Conservation (phyloP, 2,888 invertebrate genomes). For the Drepana falcataria region DNA sequence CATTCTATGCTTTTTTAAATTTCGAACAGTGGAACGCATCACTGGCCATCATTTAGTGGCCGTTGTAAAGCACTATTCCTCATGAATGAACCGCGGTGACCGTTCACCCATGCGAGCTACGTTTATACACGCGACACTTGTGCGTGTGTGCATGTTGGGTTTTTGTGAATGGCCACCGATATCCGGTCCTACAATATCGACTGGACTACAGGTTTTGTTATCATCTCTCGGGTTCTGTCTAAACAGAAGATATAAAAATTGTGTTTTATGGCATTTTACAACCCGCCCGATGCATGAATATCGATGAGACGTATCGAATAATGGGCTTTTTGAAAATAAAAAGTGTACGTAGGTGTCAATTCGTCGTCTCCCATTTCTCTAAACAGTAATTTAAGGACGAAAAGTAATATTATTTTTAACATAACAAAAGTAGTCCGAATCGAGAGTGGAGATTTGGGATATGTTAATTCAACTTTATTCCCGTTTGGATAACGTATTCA, state of each 20-base stretch:
- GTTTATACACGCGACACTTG: slow-evolving; percentile 30
- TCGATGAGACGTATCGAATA: slow-evolving; percentile 63
- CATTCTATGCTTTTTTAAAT: slow-evolving; percentile 9
- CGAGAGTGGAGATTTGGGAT: slow-evolving; percentile 51
- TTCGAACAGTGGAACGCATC: slow-evolving; percentile 32
- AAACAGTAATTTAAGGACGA: slow-evolving; percentile 56
- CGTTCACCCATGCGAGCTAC: slow-evolving; percentile 40
- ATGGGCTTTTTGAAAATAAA: slow-evolving; percentile 50
- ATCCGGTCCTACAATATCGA: slow-evolving; percentile 71
- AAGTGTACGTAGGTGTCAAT: slow-evolving; percentile 66
- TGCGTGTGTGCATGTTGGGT: slow-evolving; percentile 49
- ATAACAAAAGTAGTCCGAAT: slow-evolving; percentile 50
- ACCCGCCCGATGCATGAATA: slow-evolving; percentile 59
- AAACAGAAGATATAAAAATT: slow-evolving; percentile 75
- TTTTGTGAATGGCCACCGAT: slow-evolving; percentile 76
- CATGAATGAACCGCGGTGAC: slow-evolving; percentile 69
- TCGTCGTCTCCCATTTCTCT: slow-evolving; percentile 43
- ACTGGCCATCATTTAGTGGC: slow-evolving; percentile 50
- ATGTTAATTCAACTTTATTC: slow-evolving; percentile 64
- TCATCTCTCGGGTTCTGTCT: slow-evolving; percentile 73
- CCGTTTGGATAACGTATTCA: slow-evolving; percentile 54
- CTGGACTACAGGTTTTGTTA: slow-evolving; percentile 72
- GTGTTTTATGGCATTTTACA: slow-evolving; percentile 75
- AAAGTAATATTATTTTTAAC: slow-evolving; percentile 53
- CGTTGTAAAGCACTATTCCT: slow-evolving; percentile 57